Evolutionary conservation across 2,797 vertebrate species (phyloP).

Genomic region (Gambusia yucatana): DNA sequence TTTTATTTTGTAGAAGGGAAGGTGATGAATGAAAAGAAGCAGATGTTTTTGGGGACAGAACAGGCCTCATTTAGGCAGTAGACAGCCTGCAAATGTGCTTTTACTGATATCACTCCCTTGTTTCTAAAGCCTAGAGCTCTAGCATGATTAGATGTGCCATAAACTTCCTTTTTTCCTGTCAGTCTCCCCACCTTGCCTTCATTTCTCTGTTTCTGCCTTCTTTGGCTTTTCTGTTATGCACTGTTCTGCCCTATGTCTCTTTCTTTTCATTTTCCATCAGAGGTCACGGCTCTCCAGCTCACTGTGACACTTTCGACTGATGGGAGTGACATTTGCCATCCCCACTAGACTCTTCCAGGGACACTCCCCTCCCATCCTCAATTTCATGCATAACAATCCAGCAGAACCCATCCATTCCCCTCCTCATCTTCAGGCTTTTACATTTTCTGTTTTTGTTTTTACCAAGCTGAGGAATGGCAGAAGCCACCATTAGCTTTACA

Average conservation of each 20-base stretch:
- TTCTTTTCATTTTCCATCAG: constrained; percentile 25
- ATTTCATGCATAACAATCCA: constrained; percentile 44
- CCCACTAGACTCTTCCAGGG: constrained; percentile 25
- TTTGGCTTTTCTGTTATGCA: constrained; percentile 37
- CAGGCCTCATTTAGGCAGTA: constrained; percentile 64
- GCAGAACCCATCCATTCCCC: constrained; percentile 5
- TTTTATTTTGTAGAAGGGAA: constrained; percentile 41
- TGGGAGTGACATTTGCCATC: constrained; percentile 55
- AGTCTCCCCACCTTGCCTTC: background rate
- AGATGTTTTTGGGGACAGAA: constrained; percentile 31
- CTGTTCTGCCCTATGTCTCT: constrained; percentile 33
- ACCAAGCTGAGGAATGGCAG: constrained; percentile 13
- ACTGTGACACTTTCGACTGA: constrained; percentile 57
- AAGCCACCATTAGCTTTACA: constrained; percentile 29
- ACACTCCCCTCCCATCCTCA: constrained; percentile 4
- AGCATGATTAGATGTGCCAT: constrained; percentile 51
- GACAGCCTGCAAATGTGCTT: constrained; percentile 52
- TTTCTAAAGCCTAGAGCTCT: constrained; percentile 48
- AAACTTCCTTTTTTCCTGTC: constrained; percentile 37
- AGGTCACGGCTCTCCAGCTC: constrained; percentile 56
- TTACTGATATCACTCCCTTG: constrained; percentile 61
- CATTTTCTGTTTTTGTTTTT: constrained; percentile 16
- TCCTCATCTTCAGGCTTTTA: constrained; percentile 18
- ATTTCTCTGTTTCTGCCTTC: constrained; percentile 43
- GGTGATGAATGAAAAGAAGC: constrained; percentile 38